Evolutionary conservation across 2,888 invertebrate species (phyloP).

Genomic region (Drosophila acutilabella): DNA sequence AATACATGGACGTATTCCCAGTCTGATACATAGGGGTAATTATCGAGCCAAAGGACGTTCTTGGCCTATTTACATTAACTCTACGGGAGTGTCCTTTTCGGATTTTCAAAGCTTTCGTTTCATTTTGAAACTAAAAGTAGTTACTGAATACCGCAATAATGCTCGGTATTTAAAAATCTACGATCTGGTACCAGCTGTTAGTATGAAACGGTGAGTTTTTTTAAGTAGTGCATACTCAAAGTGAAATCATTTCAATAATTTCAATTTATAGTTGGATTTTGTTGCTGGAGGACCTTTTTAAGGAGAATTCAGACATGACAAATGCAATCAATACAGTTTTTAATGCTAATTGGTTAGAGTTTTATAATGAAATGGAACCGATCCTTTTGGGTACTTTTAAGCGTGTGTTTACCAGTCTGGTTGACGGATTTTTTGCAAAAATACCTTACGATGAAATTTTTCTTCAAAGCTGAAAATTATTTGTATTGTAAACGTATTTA

Average conservation of each 20-base stretch:
- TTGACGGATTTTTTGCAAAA: constrained; percentile 37
- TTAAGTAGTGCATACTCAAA: neutral
- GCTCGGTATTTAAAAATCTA: constrained; percentile 50
- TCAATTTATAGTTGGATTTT: constrained; percentile 49
- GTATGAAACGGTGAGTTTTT: constrained; percentile 46
- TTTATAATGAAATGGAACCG: constrained; percentile 62
- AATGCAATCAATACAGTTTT: constrained; percentile 39
- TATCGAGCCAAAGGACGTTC: constrained; percentile 37
- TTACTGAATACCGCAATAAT: constrained; percentile 52
- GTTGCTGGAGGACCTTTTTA: constrained; percentile 44
- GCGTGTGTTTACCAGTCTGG: constrained; percentile 30
- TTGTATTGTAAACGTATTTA: constrained; percentile 15
- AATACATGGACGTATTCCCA: constrained; percentile 54
- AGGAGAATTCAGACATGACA: constrained; percentile 50
- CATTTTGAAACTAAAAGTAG: constrained; percentile 46
- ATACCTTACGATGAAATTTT: constrained; percentile 62
- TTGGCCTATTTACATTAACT: constrained; percentile 26
- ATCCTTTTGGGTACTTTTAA: constrained; percentile 32
- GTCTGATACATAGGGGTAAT: constrained; percentile 40
- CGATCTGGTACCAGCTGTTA: constrained; percentile 40
- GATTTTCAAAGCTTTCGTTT: constrained; percentile 60
- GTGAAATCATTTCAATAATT: neutral
- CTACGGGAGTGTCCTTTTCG: constrained; percentile 33
- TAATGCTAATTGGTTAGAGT: constrained; percentile 51
- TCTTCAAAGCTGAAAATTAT: constrained; percentile 36